Evolutionary conservation across 1,140 invertebrate species (phyloP).

Genomic region (Pollicipes pollicipes): DNA sequence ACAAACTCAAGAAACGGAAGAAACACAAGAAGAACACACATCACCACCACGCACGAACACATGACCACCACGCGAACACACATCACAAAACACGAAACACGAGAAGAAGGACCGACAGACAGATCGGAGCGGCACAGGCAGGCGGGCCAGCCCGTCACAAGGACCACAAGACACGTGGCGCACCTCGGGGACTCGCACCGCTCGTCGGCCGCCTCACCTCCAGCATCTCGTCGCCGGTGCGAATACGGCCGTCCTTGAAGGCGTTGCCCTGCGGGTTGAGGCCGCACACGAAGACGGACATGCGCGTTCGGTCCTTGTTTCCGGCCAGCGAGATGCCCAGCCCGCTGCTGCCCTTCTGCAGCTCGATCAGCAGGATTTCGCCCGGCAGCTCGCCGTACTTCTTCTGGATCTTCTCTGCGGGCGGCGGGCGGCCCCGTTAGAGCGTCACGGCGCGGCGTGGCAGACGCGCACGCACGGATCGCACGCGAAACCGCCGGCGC

Average conservation of each 20-base stretch:
- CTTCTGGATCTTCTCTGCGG: constrained; percentile 71
- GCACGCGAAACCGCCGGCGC: too few species aligned
- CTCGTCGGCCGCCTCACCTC: constrained; percentile 41
- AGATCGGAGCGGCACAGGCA: too few species aligned
- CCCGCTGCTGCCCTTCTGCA: constrained; percentile 38
- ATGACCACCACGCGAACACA: too few species aligned
- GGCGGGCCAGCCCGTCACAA: too few species aligned
- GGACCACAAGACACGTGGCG: too few species aligned
- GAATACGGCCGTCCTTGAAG: constrained; percentile 49
- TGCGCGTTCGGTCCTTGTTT: constrained; percentile 79
- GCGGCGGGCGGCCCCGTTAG: constrained; percentile 15
- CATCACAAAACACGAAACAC: too few species aligned
- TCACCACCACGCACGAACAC: too few species aligned
- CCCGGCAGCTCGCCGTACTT: constrained; percentile 66
- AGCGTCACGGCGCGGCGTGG: too few species aligned
- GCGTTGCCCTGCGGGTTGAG: constrained; percentile 74
- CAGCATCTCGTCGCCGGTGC: constrained; percentile 85
- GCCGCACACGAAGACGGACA: constrained; percentile 91
- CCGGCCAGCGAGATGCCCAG: constrained; percentile 85
- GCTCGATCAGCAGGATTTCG: constrained; percentile 42
- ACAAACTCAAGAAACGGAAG: too few species aligned
- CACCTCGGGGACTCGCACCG: neutral
- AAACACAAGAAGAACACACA: too few species aligned
- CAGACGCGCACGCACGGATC: too few species aligned
- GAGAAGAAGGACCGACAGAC: too few species aligned